These are phyloP conservation scores for Pogonognathellus flavescens DNA, from an alignment of 1,140 invertebrate species.

Conservation along the genomic window DNA sequence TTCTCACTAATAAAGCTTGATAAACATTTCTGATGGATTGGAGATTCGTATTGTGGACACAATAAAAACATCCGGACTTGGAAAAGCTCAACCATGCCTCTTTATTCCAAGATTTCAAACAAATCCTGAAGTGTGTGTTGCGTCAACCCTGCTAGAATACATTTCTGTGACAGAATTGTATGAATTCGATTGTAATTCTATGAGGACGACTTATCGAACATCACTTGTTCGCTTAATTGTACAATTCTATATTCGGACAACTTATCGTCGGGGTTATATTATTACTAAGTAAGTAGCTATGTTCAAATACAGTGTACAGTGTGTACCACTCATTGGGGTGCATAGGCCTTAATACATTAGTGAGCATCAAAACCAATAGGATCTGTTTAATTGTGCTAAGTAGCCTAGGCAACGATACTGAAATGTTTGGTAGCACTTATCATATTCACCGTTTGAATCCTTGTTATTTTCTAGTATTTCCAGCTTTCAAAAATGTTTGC, in stretches of 20 bases:
- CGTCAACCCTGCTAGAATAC: background rate
- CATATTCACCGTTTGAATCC: no score
- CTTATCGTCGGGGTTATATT: background rate
- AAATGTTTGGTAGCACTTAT: no score
- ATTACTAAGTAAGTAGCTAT: background rate
- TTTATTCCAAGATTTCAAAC: background rate
- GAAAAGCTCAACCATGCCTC: background rate
- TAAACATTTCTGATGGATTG: background rate
- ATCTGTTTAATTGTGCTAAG: no score
- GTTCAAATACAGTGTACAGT: no score
- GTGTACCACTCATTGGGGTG: no score
- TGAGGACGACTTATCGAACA: background rate
- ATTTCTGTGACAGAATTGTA: background rate
- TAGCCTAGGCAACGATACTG: no score
- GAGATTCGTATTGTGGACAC: background rate
- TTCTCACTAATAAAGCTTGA: background rate
- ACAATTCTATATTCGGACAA: background rate
- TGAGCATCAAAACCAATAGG: no score
- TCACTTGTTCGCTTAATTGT: background rate
- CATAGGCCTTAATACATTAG: no score
- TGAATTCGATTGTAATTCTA: background rate
- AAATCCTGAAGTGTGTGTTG: conserved; percentile 13
- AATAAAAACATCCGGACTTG: conserved; percentile 12
- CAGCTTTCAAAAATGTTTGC: no score
- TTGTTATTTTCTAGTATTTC: no score